Percentiles rank a stretch among this genome's conserved stretches.
Conservation (phyloP, 1,140 invertebrate species). For the Contarinia nasturtii region DNA sequence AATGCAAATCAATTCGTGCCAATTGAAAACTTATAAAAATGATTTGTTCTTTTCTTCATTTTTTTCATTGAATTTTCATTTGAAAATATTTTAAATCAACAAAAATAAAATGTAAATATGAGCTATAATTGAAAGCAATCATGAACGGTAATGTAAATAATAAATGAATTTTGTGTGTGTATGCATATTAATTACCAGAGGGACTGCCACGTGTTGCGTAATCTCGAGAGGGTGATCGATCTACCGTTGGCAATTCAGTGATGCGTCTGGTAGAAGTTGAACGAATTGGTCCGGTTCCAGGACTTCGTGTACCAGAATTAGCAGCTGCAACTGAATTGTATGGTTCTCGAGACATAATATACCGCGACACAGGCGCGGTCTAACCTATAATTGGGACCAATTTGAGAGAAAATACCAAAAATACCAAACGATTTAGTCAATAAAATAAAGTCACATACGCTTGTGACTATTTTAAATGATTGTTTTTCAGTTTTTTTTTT, state of each 20-base stretch:
- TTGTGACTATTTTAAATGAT: too few species aligned
- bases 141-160: too few species aligned
- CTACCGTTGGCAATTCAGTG: conserved; percentile 58
- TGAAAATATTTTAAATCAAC: too few species aligned
- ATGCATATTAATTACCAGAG: too few species aligned
- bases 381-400: neutral
- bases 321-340: conserved; percentile 30
- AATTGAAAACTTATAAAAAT: neutral
- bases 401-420: too few species aligned
- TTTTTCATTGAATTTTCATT: too few species aligned
- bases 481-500: too few species aligned
- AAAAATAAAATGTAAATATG: too few species aligned
- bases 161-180: too few species aligned
- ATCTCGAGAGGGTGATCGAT: conserved; percentile 58
- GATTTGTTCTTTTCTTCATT: neutral
- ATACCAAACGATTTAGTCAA: too few species aligned
- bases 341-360: conserved; percentile 51
- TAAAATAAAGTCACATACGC: too few species aligned
- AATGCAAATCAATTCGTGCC: neutral
- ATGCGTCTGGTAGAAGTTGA: conserved; percentile 28
- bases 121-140: neutral
- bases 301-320: conserved; percentile 24
- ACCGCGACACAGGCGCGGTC: conserved; percentile 24
- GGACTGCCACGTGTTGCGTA: conserved; percentile 43
- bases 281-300: conserved; percentile 21